Evolutionary conservation across 2,888 invertebrate genomes (phyloP).

Genomic region (Sphaerophoria taeniata): DNA sequence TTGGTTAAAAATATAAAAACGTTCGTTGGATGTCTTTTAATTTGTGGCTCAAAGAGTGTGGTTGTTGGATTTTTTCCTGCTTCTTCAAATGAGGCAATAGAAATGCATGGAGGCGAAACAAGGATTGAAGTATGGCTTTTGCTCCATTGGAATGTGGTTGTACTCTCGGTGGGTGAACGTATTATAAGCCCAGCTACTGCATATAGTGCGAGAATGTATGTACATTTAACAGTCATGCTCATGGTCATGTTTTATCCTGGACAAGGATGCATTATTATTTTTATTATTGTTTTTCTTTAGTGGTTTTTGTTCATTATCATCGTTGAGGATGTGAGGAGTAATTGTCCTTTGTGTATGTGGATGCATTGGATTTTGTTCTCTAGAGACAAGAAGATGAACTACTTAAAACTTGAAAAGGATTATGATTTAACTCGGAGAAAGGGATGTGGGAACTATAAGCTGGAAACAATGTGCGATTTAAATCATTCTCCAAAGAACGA

Average conservation of each 20-base stretch:
- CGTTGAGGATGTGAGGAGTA: constrained; percentile 35
- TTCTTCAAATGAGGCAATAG: constrained; percentile 63
- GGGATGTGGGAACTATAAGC: neutral
- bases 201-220: neutral
- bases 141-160: neutral
- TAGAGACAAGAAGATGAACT: constrained; percentile 6
- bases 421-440: constrained; percentile 35
- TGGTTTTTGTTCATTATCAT: neutral
- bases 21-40: constrained; percentile 43
- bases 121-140: constrained; percentile 15
- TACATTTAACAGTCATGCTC: too few relatives aligned
- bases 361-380: constrained; percentile 56
- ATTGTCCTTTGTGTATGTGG: constrained; percentile 57
- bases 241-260: constrained; percentile 6
- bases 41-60: constrained; percentile 36
- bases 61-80: constrained; percentile 13
- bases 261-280: neutral
- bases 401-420: constrained; percentile 26
- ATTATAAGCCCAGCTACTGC: neutral
- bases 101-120: constrained; percentile 32
- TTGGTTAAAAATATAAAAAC: constrained; percentile 15
- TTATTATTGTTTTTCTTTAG: neutral
- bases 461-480: neutral
- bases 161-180: neutral
- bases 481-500: too few relatives aligned